phyloP scores from a whole-genome alignment of 2,888 invertebrate species.

The Conomelus anceps region DNA sequence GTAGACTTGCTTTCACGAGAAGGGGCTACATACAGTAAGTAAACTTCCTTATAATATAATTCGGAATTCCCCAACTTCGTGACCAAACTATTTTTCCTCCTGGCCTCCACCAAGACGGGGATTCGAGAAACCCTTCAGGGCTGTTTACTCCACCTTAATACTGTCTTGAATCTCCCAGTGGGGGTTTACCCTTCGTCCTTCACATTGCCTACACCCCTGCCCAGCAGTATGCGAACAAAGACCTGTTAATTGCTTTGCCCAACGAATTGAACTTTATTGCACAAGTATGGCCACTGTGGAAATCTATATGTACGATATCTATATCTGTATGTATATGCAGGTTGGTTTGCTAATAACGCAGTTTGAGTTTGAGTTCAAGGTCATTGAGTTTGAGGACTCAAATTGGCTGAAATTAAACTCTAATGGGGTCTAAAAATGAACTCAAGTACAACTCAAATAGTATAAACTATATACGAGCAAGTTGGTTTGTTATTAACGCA shows the following conservation, averaged over 20 bases:
- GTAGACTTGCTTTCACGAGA: too few species aligned
- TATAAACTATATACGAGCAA: too few species aligned
- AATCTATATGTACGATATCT: too few species aligned
- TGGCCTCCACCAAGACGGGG: too few species aligned
- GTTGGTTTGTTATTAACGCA: too few species aligned
- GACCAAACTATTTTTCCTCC: neutral
- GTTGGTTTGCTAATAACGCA: neutral
- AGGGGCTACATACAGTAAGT: neutral
- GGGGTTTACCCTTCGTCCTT: neutral
- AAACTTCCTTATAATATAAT: neutral
- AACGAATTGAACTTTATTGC: neutral
- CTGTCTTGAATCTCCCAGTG: neutral
- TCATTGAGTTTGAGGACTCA: too few species aligned
- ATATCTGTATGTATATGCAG: too few species aligned
- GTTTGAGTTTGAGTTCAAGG: too few species aligned
- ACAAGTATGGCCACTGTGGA: neutral
- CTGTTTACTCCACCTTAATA: neutral
- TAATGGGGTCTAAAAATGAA: too few species aligned
- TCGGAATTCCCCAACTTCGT: neutral
- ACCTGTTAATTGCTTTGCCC: neutral
- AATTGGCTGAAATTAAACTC: too few species aligned
- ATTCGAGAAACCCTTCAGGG: neutral
- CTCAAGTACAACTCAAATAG: too few species aligned
- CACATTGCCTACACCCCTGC: neutral
- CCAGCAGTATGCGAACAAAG: neutral